phyloP scores from a whole-genome alignment of 2,797 vertebrate genomes.

The Cynopterus sphinx region DNA sequence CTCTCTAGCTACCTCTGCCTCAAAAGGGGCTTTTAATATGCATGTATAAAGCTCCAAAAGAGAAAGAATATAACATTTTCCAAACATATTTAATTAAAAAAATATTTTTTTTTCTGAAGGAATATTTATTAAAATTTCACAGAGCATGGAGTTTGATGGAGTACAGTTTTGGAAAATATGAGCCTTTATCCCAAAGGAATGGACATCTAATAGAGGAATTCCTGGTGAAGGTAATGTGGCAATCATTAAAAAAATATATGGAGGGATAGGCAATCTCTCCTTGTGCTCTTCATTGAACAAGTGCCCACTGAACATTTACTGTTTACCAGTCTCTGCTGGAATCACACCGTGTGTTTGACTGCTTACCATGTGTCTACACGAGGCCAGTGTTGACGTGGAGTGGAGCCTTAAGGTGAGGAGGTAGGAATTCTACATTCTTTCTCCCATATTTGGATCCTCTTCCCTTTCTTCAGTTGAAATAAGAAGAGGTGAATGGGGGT shows the following conservation, averaged over 20 bases:
- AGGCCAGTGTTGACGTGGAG: not conserved
- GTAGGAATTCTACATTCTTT: not conserved
- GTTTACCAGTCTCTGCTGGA: not conserved
- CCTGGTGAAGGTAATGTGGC: not conserved
- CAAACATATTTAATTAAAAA: slow-evolving; percentile 34
- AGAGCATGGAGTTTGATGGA: slow-evolving; percentile 1
- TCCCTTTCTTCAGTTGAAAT: not conserved
- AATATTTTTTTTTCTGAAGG: not conserved
- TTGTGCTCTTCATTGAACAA: not conserved
- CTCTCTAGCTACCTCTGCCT: not conserved
- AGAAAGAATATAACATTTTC: not conserved
- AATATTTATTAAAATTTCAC: slow-evolving; percentile 39
- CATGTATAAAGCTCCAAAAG: slow-evolving; percentile 10
- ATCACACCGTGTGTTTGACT: not conserved
- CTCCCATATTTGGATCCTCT: not conserved
- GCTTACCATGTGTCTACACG: not conserved
- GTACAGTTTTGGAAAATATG: slow-evolving; percentile 26
- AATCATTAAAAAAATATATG: slow-evolving; percentile 25
- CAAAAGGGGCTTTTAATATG: slow-evolving; percentile 44
- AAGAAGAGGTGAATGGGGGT: not conserved
- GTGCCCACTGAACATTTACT: not conserved
- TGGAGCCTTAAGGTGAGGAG: not conserved
- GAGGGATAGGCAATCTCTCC: not conserved
- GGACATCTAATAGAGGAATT: not conserved
- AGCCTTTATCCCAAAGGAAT: slow-evolving; percentile 4